Evolutionary conservation across 2,888 invertebrate genomes (phyloP).

Genomic region (Tineola bisselliella): DNA sequence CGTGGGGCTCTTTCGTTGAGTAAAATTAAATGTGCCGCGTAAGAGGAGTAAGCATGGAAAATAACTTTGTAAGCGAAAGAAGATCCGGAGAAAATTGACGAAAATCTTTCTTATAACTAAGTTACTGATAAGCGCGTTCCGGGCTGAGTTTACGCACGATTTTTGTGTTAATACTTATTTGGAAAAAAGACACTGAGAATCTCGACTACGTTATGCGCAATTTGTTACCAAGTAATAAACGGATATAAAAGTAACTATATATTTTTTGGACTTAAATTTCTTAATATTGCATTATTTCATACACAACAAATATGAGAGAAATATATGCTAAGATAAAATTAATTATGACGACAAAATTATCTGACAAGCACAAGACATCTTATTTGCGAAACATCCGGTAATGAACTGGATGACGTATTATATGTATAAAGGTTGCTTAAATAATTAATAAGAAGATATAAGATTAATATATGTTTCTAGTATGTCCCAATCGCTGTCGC

Average conservation of each 20-base stretch:
- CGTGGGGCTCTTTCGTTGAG: not conserved
- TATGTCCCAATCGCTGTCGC: no score
- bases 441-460: no score
- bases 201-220: slow-evolving; percentile 16
- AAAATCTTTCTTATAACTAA: slow-evolving; percentile 17
- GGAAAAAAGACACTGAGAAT: not conserved
- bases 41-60: slow-evolving; percentile 7
- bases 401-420: no score
- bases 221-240: slow-evolving; percentile 25
- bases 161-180: slow-evolving; percentile 15
- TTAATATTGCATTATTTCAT: not conserved
- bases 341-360: no score
- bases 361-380: no score
- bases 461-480: no score
- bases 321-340: no score
- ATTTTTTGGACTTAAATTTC: no score
- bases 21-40: slow-evolving; percentile 10
- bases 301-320: no score
- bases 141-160: slow-evolving; percentile 17
- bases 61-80: slow-evolving; percentile 6
- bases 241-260: no score
- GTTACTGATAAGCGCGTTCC: slow-evolving; percentile 16
- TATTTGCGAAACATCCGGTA: no score
- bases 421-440: no score
- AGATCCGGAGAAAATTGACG: slow-evolving; percentile 14